A percentile compares a stretch with the other conserved stretches of the same genome.
These are phyloP conservation scores for Malacoctenus gilli DNA, from an alignment of 2,797 vertebrate species.

Conservation along the genomic window DNA sequence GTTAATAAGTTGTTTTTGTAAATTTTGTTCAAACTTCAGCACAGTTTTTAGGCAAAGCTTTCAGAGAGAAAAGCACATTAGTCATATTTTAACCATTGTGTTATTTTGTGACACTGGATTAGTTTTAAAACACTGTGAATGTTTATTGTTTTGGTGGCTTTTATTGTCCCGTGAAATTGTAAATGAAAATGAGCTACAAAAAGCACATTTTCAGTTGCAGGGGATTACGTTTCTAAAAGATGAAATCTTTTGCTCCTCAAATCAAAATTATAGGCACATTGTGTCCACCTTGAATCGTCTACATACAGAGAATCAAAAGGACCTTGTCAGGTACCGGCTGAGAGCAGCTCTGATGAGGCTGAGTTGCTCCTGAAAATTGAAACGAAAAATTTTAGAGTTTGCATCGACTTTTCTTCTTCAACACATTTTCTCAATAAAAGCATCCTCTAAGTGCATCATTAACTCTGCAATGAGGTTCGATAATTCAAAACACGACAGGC, in stretches of 20 bases:
- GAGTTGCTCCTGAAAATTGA: constrained; percentile 8
- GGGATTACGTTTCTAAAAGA: constrained; percentile 6
- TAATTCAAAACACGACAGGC: constrained; percentile 27
- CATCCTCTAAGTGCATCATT: constrained; percentile 24
- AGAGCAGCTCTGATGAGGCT: constrained; percentile 11
- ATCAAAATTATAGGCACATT: constrained; percentile 18
- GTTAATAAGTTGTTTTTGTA: too few species aligned
- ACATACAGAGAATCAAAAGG: constrained; percentile 20
- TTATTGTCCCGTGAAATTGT: too few species aligned
- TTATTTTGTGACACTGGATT: too few species aligned
- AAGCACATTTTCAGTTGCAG: constrained; percentile 12
- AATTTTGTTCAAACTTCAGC: too few species aligned
- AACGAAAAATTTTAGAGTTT: constrained; percentile 17
- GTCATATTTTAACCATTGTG: too few species aligned
- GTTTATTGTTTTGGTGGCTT: too few species aligned
- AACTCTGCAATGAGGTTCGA: constrained; percentile 2
- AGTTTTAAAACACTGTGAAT: too few species aligned
- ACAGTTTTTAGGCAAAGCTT: too few species aligned
- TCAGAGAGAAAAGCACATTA: too few species aligned
- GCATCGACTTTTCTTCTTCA: constrained; percentile 14
- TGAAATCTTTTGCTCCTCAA: constrained; percentile 1
- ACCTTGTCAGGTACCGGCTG: constrained; percentile 15
- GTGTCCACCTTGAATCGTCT: constrained; percentile 16
- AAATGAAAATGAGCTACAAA: constrained; percentile 9
- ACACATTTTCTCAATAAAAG: constrained; percentile 31